Evolutionary conservation across 2,797 vertebrate genomes (phyloP), one percentile per base, ranked within the genome.

Genomic region (Enteromius trimaculatus): DNA sequence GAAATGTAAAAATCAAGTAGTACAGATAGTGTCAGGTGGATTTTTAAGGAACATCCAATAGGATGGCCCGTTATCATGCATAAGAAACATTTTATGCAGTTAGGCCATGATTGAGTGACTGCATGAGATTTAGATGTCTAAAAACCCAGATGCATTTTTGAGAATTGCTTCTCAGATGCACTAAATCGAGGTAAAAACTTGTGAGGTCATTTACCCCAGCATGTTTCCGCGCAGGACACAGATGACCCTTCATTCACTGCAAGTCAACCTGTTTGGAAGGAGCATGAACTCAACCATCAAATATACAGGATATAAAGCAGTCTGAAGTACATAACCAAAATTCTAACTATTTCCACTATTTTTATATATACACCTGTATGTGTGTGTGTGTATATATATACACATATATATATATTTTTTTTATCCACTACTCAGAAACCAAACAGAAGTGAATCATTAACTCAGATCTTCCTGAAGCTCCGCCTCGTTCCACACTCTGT

Each of bases 161-260:
- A 78, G 51, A 86, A 86, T 44, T 51, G 76, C 70, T 80, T 51
- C 82, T 17, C 29, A 34, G 55, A 60, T 31, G 3, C 5, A 72
- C 31, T 77, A 58, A 37, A 55, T 58, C 5, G 5, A 83, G 87
- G 80, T 83, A 29, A 88, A 79, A 69, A 69, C 39, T 79, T 78
- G 39, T 1, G 3, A 39, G 85, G 85, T 85, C 83, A 85, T 53
- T 79, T 39, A 34, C 80, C 83, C n/a, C 19, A 34, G 62, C 60
- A 37, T 85, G 69, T 80, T 84, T 80, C 79, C 47, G 31, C 21
- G 39, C 51, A 66, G 49, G 47, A 19, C 64, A 77, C 6, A 1
- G 26, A 0, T 82, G 8, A 79, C 19, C 17, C 26, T 47, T 79
- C 31, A 72, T 31, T 42, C 26, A 70, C 68, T 55, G 34, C 29